Base-by-base conservation (phyloP, 2,888 invertebrate species). In the Cosmorhoe ocellata region DNA sequence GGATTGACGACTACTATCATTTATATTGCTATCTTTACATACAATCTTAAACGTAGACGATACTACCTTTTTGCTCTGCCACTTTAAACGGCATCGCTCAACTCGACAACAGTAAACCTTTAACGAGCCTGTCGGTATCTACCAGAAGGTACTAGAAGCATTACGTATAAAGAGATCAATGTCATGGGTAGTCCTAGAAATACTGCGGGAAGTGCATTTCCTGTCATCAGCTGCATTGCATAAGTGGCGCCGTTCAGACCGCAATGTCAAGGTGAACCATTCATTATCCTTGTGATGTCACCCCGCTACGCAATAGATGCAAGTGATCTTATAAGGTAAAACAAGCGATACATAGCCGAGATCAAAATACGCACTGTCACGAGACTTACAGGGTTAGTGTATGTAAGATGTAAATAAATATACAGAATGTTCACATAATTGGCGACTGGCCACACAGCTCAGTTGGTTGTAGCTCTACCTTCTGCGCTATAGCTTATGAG, bases 221-320 rank as follows among this genome's bases (percentile, higher is more conserved):
- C 59, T 52, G 54, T 30, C 49, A 55, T 53, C 31, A 38, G 28
- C 47, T 51, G 38, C 43, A 30, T 49, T 51, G 38, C 43, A 30
- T 59, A 50, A 51, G 66, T 59, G 73, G 71, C 76, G 74, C 72
- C 74, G 62, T 41, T 62, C 67, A 80, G 79, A 80, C 79, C 69
- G 69, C 80, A 83, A 85, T 84, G 86, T 84, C 85, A 86, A 85
- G 87, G 87, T 74, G 70, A 76, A 66, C 66, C 34, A 39, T 45
- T 32, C 79, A 82, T 84, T 81, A 83, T 85, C 80, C 83, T 83
- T 76, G 75, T 75, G 76, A 77, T 71, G 75, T 82, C 79, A 81
- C 57, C 58, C 59, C 53, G 40, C 59, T 63, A 50, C 60, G 56
- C 54, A 57, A 61, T 51, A 47, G 50, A 56, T 52, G 51, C 38